A percentile compares a stretch with the other conserved stretches of the same genome.
These are phyloP conservation scores for Hypsopygia costalis DNA, from an alignment of 2,888 invertebrate genomes.

Conservation along the genomic window DNA sequence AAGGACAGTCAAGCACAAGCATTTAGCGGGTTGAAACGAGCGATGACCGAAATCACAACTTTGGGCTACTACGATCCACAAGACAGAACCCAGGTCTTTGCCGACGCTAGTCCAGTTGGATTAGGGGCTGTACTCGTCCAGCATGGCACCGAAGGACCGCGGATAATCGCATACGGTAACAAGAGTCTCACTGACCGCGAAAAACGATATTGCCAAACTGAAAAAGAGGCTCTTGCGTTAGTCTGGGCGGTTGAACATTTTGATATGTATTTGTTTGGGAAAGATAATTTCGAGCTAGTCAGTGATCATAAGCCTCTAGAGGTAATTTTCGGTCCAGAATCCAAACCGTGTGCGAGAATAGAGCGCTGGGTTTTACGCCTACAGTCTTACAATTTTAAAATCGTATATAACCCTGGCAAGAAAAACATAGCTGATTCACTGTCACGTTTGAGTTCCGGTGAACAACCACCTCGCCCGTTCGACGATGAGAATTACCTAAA, in stretches of 20 bases:
- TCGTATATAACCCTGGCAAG: background rate
- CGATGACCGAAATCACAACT: background rate
- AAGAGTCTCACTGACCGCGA: conserved; percentile 11
- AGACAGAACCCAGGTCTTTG: conserved; percentile 18
- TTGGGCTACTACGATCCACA: conserved; percentile 19
- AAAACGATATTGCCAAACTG: conserved; percentile 7
- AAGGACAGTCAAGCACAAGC: conserved; percentile 7
- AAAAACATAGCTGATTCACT: background rate
- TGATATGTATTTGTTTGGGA: conserved; percentile 17
- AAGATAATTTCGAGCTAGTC: conserved; percentile 15
- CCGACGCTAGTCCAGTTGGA: conserved; percentile 22
- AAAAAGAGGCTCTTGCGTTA: conserved; percentile 8
- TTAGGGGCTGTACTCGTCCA: conserved; percentile 19
- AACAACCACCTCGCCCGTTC: too few species aligned
- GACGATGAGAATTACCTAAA: background rate
- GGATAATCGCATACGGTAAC: conserved; percentile 18
- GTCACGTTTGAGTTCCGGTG: background rate
- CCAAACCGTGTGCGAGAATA: conserved; percentile 36
- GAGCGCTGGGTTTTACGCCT: conserved; percentile 24
- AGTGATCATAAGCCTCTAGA: conserved; percentile 22
- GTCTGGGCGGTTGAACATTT: conserved; percentile 20
- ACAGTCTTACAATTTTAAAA: background rate
- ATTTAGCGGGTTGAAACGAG: background rate
- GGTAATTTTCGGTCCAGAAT: too few species aligned
- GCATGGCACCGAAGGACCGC: conserved; percentile 8